Base-by-base conservation (phyloP, 2,888 invertebrate genomes). In the Conus canariensis region DNA sequence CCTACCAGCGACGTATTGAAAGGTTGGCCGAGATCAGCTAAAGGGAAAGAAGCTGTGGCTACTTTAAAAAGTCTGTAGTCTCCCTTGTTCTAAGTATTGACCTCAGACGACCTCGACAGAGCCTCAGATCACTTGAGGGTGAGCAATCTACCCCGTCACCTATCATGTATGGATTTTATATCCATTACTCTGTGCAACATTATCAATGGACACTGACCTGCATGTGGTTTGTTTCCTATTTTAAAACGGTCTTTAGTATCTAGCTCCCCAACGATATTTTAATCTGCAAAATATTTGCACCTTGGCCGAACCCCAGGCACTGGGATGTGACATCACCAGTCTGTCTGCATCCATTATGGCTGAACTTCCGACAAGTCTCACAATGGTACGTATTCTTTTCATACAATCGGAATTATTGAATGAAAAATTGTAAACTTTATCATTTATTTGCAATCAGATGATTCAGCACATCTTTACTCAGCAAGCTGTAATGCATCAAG, bases 311-410 rank as follows among this genome's bases (percentile, higher is more conserved):
- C 89, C 89, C 70, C 85, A 74, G 64, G 74, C 56, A 59, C 64
- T 16, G 89, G 89, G 89, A 89, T 89, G 64, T 89, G 89, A 89
- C 89, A 89, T 89, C 89, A 89, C 58, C 64, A 74, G 85, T 45
- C 58, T 74, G 85, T 74, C 58, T 89, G 89, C 89, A 89, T 89
- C 89, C 89, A 89, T 89, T 85, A 89, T 89, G 89, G 89, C 89
- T 85, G 89, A 89, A 89, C 89, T 89, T 89, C 89, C 89, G 89
- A 89, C 67, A 25, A 74, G 85, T 70, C 22, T 12, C 70, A 70
- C 58, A 60, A 89, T 85, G 89, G 89, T 89, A 85, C 74, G 89
- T 85, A 45, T 59, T 67, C 67, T 30, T 19, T 25, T 88, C 67
- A 89, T 64, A 58, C n/a, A 85, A 74, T 59, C 74, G 25, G 12